Percentiles rank a stretch among this genome's conserved stretches.
Evolutionary conservation across 2,113 vertebrate genomes (phyloP).

Genomic region (Crocuta crocuta): DNA sequence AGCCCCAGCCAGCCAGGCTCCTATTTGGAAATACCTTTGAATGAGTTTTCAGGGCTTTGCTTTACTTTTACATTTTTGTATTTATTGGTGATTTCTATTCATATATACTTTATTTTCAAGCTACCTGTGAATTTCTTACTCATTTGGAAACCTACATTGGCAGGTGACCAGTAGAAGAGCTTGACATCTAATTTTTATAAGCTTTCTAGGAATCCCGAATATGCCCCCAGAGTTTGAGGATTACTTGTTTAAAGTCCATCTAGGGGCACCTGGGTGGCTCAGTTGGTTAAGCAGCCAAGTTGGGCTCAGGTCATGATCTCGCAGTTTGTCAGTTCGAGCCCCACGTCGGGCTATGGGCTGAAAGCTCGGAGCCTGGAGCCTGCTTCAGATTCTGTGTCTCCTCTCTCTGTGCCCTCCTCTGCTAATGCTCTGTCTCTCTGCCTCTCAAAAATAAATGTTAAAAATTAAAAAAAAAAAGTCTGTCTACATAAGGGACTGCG

Average conservation of each 20-base stretch:
- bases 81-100: constrained; percentile 39
- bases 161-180: neutral
- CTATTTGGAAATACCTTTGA: neutral
- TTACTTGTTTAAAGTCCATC: constrained; percentile 27
- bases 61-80: constrained; percentile 12
- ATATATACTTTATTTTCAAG: constrained; percentile 10
- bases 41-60: neutral
- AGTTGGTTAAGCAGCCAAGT: too few species aligned
- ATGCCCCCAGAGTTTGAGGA: neutral
- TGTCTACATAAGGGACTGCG: neutral
- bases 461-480: neutral
- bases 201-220: neutral
- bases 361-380: too few species aligned
- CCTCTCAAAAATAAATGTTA: too few species aligned
- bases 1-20: neutral
- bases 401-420: too few species aligned
- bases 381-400: too few species aligned
- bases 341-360: too few species aligned
- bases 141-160: neutral
- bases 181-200: neutral
- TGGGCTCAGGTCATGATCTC: too few species aligned
- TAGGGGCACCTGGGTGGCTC: too few species aligned
- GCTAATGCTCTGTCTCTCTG: too few species aligned
- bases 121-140: constrained; percentile 10
- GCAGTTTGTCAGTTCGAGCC: too few species aligned